Evolutionary conservation across 2,888 invertebrate genomes (phyloP).

Genomic region (Priocnemis perturbator): DNA sequence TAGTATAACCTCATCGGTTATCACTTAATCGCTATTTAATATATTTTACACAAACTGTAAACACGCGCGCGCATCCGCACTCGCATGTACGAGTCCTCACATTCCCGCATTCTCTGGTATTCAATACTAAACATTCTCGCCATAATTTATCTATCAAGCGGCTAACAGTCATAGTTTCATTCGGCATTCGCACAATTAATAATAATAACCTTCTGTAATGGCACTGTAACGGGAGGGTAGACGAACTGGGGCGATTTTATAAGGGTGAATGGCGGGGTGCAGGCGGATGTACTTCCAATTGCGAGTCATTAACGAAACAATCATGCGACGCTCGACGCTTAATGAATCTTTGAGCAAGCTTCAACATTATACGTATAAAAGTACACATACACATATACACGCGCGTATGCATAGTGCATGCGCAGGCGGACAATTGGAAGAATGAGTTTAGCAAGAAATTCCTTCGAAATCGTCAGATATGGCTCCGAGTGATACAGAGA

Average conservation of each 20-base stretch:
- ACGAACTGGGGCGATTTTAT: constrained; percentile 1
- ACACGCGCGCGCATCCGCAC: constrained; percentile 36
- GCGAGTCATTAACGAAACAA: constrained; percentile 6
- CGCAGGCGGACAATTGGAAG: no score
- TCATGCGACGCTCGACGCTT: neutral
- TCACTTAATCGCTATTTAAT: constrained; percentile 53
- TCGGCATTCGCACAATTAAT: constrained; percentile 10
- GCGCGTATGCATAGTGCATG: no score
- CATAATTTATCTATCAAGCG: constrained; percentile 22
- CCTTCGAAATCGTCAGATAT: no score
- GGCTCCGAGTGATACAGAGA: no score
- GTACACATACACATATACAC: no score
- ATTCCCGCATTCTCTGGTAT: constrained; percentile 1
- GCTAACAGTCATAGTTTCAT: constrained; percentile 30
- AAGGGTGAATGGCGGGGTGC: neutral
- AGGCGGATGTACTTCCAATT: constrained; percentile 10
- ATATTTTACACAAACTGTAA: constrained; percentile 60
- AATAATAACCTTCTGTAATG: neutral
- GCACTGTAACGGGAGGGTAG: neutral
- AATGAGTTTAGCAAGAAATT: no score
- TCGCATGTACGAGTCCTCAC: neutral
- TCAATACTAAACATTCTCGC: constrained; percentile 39
- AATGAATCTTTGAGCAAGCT: constrained; percentile 10
- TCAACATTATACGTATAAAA: no score
- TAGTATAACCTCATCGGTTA: constrained; percentile 57